Base-by-base conservation (phyloP, 2,888 invertebrate genomes). In the Drosophila subquinaria region DNA sequence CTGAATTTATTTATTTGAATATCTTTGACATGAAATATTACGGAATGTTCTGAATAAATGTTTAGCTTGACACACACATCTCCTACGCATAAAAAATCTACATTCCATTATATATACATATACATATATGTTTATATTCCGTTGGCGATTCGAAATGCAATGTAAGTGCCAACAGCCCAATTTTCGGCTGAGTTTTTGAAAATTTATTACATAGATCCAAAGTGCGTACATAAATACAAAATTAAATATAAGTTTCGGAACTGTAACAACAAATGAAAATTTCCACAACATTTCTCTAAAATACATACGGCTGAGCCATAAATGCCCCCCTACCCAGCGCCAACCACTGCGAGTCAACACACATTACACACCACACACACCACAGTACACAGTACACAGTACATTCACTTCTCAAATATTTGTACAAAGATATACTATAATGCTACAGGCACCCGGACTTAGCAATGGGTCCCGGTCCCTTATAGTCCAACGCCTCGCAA, bases 111-210 rank as follows among this genome's bases (percentile, higher is more conserved):
- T 30, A 30, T 8, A 30, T 8, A 8, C 8, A 30, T 8, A 8
- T 17, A 56, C 23, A 3, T 20, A 20, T 20, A 20, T 23, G 23
- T 23, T 23, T 23, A 56, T 47, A 38, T 57, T 56, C 43, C n/a
- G 56, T 11, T 36, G 45, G 33, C 48, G 20, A 57, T 45, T 65
- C 15, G 53, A 73, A 60, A 50, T 63, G 47, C 45, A 78, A 53
- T 73, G 60, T 69, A 77, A 78, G 61, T 77, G 78, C 69, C 82
- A 79, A 75, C 75, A 53, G 71, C 76, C 56, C 67, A 82, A 48
- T 61, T 52, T 47, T 17, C 38, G 33, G 10, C 10, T 17, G n/a
- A 50, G 38, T 30, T 47, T 64, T 66, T 35, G 35, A 42, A 59
- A 63, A 76, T 73, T 67, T 69, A 63, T 57, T 60, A 45, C 59